Evolutionary conservation across 2,113 vertebrate species (phyloP).

Genomic region (Melanotaenia duboulayi): DNA sequence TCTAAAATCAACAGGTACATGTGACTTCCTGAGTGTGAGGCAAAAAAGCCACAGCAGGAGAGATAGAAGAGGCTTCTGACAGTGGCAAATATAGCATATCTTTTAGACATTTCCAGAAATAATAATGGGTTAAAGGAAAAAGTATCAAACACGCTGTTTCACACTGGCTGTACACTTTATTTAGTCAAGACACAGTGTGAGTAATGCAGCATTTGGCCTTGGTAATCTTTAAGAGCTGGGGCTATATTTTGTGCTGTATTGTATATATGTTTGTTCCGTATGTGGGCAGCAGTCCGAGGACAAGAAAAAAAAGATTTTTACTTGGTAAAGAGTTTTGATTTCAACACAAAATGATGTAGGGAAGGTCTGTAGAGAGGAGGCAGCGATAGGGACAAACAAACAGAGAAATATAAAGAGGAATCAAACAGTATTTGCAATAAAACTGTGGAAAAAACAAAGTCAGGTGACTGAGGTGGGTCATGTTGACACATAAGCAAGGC

Average conservation of each 20-base stretch:
- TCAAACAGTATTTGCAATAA: conserved; percentile 60
- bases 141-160: conserved; percentile 27
- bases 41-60: neutral
- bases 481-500: neutral
- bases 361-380: conserved; percentile 23
- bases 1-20: conserved; percentile 13
- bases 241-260: conserved; percentile 20
- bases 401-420: neutral
- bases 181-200: conserved; percentile 31
- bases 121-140: neutral
- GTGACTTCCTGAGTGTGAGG: conserved; percentile 18
- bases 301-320: conserved; percentile 26
- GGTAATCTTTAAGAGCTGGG: conserved; percentile 4
- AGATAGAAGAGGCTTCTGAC: conserved; percentile 9
- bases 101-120: conserved; percentile 29
- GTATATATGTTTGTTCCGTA: conserved; percentile 21
- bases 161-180: conserved; percentile 35
- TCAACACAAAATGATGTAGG: conserved; percentile 26
- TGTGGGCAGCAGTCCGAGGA: conserved; percentile 19
- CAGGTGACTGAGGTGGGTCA: conserved; percentile 31
- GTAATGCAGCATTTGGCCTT: conserved; percentile 59
- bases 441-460: conserved; percentile 57
- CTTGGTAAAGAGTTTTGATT: conserved; percentile 59
- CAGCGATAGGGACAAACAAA: neutral
- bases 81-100: neutral